phyloP scores from a whole-genome alignment of 1,140 invertebrate species.

The Holotrichia oblita region DNA sequence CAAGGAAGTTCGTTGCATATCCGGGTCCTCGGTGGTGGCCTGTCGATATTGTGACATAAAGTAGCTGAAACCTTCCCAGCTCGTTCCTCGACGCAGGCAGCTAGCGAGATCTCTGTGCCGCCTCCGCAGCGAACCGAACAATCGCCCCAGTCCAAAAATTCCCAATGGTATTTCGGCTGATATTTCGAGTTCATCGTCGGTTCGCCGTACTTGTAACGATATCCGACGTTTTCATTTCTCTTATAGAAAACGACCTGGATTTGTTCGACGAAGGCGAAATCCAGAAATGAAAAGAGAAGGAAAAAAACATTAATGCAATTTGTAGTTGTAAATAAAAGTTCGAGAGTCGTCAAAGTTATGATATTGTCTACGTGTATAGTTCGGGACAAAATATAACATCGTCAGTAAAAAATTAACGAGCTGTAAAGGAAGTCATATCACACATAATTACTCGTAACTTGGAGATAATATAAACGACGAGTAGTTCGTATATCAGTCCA shows the following conservation, averaged over 20 bases:
- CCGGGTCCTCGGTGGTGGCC: conserved; percentile 58
- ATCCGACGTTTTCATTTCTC: conserved; percentile 58
- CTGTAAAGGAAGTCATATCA: no score
- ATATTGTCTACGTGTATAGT: neutral
- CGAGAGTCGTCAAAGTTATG: neutral
- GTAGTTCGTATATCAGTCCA: no score
- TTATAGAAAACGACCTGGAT: conserved; percentile 61
- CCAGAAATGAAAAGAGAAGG: neutral
- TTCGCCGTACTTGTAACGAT: conserved; percentile 62
- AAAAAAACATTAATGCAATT: conserved; percentile 24
- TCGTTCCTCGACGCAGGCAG: conserved; percentile 62
- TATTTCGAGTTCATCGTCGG: conserved; percentile 50
- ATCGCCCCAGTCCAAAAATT: conserved; percentile 62
- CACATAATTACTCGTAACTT: no score
- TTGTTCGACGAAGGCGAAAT: neutral
- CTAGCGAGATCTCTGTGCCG: conserved; percentile 60
- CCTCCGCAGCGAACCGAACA: conserved; percentile 64
- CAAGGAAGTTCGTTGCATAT: conserved; percentile 63
- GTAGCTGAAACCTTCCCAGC: conserved; percentile 60
- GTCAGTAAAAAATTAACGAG: no score
- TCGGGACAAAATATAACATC: no score
- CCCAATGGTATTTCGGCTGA: conserved; percentile 63
- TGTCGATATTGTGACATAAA: conserved; percentile 60
- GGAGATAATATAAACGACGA: no score
- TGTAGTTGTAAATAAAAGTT: neutral